Percentiles rank a stretch among this genome's conserved stretches.
Evolutionary conservation across 2,113 vertebrate genomes (phyloP).

Genomic region (Dipodomys stephensi): DNA sequence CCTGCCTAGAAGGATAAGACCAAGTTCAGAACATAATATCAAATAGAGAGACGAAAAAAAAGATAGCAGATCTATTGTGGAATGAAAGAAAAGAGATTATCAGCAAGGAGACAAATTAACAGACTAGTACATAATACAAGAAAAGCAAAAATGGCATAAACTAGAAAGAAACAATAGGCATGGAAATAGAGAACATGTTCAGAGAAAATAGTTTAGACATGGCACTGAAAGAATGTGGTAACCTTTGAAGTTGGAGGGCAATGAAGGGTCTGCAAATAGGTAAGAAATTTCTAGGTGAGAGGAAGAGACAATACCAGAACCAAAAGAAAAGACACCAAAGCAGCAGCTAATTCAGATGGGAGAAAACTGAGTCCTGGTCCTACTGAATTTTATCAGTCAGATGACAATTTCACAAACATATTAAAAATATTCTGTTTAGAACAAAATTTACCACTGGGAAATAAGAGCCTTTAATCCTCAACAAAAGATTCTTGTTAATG

Average conservation of each 20-base stretch:
- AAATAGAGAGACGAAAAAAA: too few species aligned
- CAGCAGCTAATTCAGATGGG: background rate
- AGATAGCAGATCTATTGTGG: background rate
- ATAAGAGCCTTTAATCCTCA: background rate
- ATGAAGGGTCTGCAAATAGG: background rate
- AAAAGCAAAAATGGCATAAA: background rate
- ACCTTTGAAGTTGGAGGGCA: background rate
- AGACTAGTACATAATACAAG: background rate
- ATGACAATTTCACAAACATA: background rate
- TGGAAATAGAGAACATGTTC: background rate
- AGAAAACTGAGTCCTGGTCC: background rate
- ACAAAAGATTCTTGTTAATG: slow-evolving; percentile 14
- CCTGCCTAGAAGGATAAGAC: too few species aligned
- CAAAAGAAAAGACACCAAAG: background rate
- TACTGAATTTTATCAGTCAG: background rate
- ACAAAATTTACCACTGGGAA: slow-evolving; percentile 4
- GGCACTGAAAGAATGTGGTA: background rate
- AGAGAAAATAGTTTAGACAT: background rate
- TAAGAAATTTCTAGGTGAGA: slow-evolving; percentile 2
- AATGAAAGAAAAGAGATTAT: background rate
- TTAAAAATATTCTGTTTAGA: background rate
- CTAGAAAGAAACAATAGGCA: background rate
- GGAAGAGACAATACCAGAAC: background rate
- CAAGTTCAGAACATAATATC: too few species aligned
- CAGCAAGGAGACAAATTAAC: background rate